Base-by-base conservation (phyloP, 1,140 invertebrate species). In the Nasonia vitripennis region DNA sequence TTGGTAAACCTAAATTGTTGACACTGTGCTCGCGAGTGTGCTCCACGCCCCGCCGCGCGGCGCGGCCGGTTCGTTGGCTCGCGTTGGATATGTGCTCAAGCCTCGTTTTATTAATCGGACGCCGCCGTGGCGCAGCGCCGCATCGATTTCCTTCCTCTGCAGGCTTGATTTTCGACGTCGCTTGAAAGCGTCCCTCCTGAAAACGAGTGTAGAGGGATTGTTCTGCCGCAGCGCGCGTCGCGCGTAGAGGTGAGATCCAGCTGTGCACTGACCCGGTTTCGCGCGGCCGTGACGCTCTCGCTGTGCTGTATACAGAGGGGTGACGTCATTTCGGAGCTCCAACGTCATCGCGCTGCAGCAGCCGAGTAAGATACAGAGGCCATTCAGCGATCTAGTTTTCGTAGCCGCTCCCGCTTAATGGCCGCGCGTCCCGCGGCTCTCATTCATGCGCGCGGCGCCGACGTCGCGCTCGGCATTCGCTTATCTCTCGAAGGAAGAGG, bases 1-100 rank as follows among this genome's bases (percentile, higher is more conserved):
- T 89, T 88, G 89, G 88, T 88, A 34, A 20, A 17, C 82, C 87
- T 90, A 87, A 91, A 91, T 89, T 92, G 89, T 92, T 92, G 89
- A 91, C 89, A 88, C 75, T 90, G 84, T 87, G 83, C 85, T 6
- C 31, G 9, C 27, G 11, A 73, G 70, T 20, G 10, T 20, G 27
- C 10, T 77, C 74, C 74, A 31, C 74, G 27, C 74, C 45, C 45
- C 45, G 27, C 27, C 27, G 27, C 27, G 27, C 27, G 27, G 27
- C 27, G 27, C 27, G 55, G 23, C 20, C 10, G 20, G 55, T 62
- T 62, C 17, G 55, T 17, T 62, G 62, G 12, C 62, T 45, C 41
- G 41, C 41, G 41, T 45, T 45, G 9, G 6, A 9, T 45, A 45
- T 45, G 41, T 10, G 41, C 10, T 45, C 41, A 45, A 45, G 62